Base-by-base conservation (phyloP, 1,140 invertebrate genomes). In the Rhizoglyphus robini region DNA sequence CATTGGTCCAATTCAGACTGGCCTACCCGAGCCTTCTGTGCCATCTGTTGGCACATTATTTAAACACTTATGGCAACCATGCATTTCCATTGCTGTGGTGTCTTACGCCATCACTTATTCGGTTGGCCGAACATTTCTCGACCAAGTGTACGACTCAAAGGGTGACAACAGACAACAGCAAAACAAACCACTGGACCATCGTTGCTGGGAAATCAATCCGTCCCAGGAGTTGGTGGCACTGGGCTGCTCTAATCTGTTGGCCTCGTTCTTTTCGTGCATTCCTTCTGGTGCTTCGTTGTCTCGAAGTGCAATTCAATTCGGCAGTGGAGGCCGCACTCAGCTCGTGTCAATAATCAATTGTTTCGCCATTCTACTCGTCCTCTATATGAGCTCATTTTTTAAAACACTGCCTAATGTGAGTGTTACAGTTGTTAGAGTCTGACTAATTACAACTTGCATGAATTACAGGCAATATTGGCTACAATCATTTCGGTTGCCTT, bases 51-150 rank as follows among this genome's bases (percentile, higher is more conserved):
- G 15, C n/a, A 1, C 20, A 41, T 30, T 58, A 30, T 38, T 68
- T 4, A 8, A 30, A 30, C n/a, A 48, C 1, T 20, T 66, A 31
- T 20, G 29, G 25, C 23, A 8, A 29, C 38, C 25, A 36, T 54
- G 29, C 36, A 41, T 63, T 20, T 66, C 68, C 59, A 68, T 95
- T 69, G 84, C 88, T 1, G 84, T 96, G 75, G 87, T 96, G 0
- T 85, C 87, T 0, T 95, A 91, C 75, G 88, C 88, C 1, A 84
- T 95, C 46, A 84, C 87, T 3, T 88, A 96, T 79, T 95, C 91
- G 1, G 88, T 96, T 87, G 87, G 86, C 0, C 80, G 93, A 66
- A 88, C 93, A 61, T 88, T 95, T 74, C 88, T 90, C 1, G 81
- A 84, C 69, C 91, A 90, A 75, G 36, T 18, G 18, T 41, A 41